phyloP scores from a whole-genome alignment of 2,888 invertebrate genomes.

The Xanthorhoe designata region DNA sequence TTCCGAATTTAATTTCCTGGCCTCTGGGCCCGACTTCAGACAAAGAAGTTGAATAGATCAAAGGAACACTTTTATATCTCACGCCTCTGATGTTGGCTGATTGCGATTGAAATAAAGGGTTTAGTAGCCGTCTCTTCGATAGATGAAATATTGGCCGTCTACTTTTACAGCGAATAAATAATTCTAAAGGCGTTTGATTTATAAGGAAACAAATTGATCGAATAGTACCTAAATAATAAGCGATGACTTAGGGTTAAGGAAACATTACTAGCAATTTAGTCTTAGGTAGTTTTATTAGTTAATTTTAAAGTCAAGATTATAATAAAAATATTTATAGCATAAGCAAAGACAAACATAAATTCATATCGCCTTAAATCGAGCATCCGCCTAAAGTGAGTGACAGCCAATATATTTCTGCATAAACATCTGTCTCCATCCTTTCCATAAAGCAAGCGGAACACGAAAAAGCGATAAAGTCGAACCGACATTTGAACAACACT shows the following conservation, averaged over 20 bases:
- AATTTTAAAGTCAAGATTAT: too few species aligned
- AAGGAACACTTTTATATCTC: slow-evolving; percentile 44
- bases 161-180: slow-evolving; percentile 7
- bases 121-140: slow-evolving; percentile 20
- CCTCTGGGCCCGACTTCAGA: slow-evolving; percentile 35
- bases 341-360: slow-evolving; percentile 11
- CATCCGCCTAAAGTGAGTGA: slow-evolving; percentile 33
- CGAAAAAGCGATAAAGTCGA: slow-evolving; percentile 47
- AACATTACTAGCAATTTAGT: not conserved
- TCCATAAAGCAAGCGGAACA: slow-evolving; percentile 44
- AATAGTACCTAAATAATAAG: not conserved
- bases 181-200: not conserved
- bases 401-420: slow-evolving; percentile 44
- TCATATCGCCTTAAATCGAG: slow-evolving; percentile 32
- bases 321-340: not conserved
- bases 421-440: slow-evolving; percentile 44
- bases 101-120: slow-evolving; percentile 40
- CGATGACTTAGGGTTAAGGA: not conserved
- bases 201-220: not conserved
- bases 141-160: slow-evolving; percentile 14
- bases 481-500: slow-evolving; percentile 43
- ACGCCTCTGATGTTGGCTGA: slow-evolving; percentile 44
- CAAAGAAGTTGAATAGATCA: slow-evolving; percentile 45
- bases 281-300: not conserved
- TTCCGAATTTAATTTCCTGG: slow-evolving; percentile 47